Evolutionary conservation across 1,140 invertebrate genomes (phyloP).

Genomic region (Bactericera cockerelli): DNA sequence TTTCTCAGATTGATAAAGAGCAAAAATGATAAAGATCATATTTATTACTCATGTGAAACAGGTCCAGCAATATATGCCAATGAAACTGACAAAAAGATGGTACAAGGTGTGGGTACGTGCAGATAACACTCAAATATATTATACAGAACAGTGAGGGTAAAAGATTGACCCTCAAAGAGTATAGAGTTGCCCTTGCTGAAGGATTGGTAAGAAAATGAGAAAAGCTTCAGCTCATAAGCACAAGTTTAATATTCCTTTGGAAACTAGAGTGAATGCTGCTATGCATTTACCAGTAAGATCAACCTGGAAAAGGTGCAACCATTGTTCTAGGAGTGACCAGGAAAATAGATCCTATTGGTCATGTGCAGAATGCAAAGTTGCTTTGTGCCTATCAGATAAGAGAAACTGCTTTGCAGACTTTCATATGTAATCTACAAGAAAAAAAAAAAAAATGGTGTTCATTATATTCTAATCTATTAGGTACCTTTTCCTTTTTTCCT

Average conservation of each 20-base stretch:
- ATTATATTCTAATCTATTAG: too few species aligned
- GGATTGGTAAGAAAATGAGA: not conserved
- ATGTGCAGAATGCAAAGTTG: not conserved
- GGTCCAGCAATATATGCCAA: conserved; percentile 12
- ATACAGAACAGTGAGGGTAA: not conserved
- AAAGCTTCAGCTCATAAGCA: not conserved
- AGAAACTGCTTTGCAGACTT: not conserved
- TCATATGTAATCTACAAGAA: not conserved
- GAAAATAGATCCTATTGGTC: not conserved
- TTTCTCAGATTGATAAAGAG: too few species aligned
- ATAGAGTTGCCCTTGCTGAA: not conserved
- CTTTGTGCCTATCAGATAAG: not conserved
- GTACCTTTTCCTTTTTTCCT: too few species aligned
- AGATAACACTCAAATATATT: conserved; percentile 13
- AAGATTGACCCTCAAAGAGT: not conserved
- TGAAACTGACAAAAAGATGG: conserved; percentile 15
- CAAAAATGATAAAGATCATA: too few species aligned
- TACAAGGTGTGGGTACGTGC: conserved; percentile 17
- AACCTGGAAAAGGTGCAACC: not conserved
- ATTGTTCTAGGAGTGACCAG: not conserved
- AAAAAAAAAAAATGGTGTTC: too few species aligned
- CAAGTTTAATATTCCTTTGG: not conserved
- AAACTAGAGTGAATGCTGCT: not conserved
- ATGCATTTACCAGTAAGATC: not conserved
- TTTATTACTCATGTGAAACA: too few species aligned